Base-by-base conservation (phyloP, 2,113 vertebrate species). In the Leucopsar rothschildi region DNA sequence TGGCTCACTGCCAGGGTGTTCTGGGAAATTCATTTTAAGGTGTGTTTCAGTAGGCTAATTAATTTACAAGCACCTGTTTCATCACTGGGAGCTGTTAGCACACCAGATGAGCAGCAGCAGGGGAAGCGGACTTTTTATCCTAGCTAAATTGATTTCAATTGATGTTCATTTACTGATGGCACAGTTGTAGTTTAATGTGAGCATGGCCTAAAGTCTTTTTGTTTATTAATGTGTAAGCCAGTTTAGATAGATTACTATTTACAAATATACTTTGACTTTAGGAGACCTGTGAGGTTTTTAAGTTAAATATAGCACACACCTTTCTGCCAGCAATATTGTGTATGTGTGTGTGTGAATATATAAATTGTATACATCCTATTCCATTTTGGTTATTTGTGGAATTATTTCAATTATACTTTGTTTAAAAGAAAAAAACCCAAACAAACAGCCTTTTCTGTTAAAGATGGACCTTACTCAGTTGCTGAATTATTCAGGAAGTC, bases 1-100 rank as follows among this genome's bases (percentile, higher is more conserved):
- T 99, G 98, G 98, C 98, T 98, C 87, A 65, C 97, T 98, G 98
- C 98, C 98, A 98, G 98, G 91, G 97, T 95, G 94, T 97, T 97
- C 97, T 98, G 97, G 97, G 98, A 97, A 97, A 97, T 97, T 97
- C 98, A 97, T 98, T 98, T 98, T 96, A 98, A 98, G 98, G 98
- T 99, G 98, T 98, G 98, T 98, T 98, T 98, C 98, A 98, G 98
- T 95, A 98, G 98, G 98, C 98, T 98, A 98, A 99, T 99, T 98
- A 98, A 98, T 98, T 98, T 98, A 98, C 98, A 98, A 98, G 98
- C 98, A 99, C 98, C 98, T 98, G 98, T 98, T 98, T 98, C 98
- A 97, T 98, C 89, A 96, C 98, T 87, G 97, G 98, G 97, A 98
- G 97, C 97, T 97, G 97, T 97, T 98, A 95, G 96, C 97, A 96